A percentile compares a stretch with the other conserved stretches of the same genome.
Conservation (phyloP, 2,888 invertebrate genomes). For the Zygaena filipendulae region DNA sequence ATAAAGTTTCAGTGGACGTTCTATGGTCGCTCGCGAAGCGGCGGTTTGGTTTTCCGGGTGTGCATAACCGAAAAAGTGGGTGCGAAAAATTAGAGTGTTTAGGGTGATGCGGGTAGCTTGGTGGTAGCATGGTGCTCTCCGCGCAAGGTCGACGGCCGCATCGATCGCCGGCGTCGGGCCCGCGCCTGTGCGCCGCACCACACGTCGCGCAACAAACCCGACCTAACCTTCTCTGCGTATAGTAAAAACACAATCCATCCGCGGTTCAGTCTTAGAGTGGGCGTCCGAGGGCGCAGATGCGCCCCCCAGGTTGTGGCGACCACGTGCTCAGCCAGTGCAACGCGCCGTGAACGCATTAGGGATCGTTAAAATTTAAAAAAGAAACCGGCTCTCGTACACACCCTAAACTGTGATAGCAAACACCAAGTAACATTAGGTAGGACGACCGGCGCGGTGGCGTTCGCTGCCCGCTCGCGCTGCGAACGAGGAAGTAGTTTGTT, state of each 20-base stretch:
- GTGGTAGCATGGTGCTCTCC: no score
- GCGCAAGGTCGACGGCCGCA: conserved; percentile 51
- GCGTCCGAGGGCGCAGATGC: conserved; percentile 46
- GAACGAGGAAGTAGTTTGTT: conserved; percentile 17
- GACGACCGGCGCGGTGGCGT: conserved; percentile 4
- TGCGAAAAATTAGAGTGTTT: no score
- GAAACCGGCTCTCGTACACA: no score
- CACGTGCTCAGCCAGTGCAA: conserved; percentile 20
- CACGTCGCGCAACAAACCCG: conserved; percentile 32
- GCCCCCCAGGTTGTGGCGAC: conserved; percentile 33
- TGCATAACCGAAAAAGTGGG: no score
- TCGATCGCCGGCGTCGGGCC: conserved; percentile 36
- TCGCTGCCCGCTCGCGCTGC: conserved; percentile 5
- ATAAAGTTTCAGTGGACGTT: no score
- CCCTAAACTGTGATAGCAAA: conserved; percentile 36
- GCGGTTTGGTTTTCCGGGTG: no score
- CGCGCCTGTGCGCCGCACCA: conserved; percentile 29
- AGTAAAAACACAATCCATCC: conserved; percentile 31
- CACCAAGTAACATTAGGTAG: conserved; percentile 26
- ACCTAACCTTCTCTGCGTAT: conserved; percentile 32
- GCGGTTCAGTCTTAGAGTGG: conserved; percentile 43
- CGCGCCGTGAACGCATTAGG: conserved; percentile 19
- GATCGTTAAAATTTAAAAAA: conserved; percentile 14
- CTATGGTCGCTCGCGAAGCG: no score
- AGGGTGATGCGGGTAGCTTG: no score